phyloP scores from a whole-genome alignment of 1,140 invertebrate genomes.

The Nixonia krombeini region DNA sequence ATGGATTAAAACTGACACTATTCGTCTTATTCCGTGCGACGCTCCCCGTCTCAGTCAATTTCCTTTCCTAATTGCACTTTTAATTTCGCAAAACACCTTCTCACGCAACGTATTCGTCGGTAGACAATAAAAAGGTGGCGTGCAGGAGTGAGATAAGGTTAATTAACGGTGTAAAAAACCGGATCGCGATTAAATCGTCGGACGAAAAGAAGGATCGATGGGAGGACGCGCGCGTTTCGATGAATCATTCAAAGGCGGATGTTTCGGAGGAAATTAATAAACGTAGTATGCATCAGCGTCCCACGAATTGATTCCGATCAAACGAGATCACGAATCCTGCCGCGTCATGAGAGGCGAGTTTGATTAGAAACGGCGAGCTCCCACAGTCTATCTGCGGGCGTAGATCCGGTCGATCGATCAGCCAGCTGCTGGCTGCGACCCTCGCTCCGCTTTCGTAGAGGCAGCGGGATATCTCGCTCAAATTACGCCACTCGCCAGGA shows the following conservation, averaged over 20 bases:
- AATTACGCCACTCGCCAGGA: slow-evolving; percentile 60
- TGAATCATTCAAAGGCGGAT: slow-evolving; percentile 42
- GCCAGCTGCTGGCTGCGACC: slow-evolving; percentile 43
- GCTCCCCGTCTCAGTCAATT: no score
- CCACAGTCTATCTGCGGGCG: slow-evolving; percentile 34
- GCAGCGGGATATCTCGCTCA: slow-evolving; percentile 53
- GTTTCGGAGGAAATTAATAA: no score
- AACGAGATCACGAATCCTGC: slow-evolving; percentile 38
- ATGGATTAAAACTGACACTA: no score
- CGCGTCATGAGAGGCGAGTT: slow-evolving; percentile 30
- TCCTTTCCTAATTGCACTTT: no score
- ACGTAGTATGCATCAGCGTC: no score
- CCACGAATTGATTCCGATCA: slow-evolving; percentile 9
- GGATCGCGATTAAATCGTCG: background rate
- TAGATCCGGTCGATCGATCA: slow-evolving; percentile 39
- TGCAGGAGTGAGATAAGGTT: background rate
- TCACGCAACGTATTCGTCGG: no score
- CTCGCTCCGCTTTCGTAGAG: slow-evolving; percentile 44
- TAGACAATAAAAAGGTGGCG: background rate
- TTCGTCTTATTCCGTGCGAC: no score
- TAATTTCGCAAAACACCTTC: no score
- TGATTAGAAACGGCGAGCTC: slow-evolving; percentile 39
- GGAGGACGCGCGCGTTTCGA: no score
- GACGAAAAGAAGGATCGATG: no score
- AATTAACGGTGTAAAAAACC: background rate